Percentiles rank a stretch among this genome's conserved stretches.
Evolutionary conservation across 2,113 vertebrate genomes (phyloP).

Genomic region (Marmota monax): DNA sequence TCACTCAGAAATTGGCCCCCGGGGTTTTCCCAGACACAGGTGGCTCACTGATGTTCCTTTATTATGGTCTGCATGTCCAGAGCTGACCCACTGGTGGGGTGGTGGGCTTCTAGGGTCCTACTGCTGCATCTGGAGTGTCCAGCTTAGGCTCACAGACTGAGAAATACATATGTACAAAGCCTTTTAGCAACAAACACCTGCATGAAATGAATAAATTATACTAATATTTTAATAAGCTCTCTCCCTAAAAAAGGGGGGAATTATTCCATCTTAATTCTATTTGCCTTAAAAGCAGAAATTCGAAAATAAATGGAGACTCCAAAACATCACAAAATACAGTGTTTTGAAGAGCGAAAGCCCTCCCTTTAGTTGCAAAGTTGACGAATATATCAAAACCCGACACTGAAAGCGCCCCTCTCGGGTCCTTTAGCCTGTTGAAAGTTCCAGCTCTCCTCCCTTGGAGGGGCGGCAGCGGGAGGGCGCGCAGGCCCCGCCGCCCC

Average conservation of each 20-base stretch:
- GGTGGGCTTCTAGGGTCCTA: background rate
- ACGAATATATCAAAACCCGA: background rate
- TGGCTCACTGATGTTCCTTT: background rate
- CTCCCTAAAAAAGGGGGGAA: background rate
- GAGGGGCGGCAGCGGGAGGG: too few species aligned
- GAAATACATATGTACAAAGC: background rate
- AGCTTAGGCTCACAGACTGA: background rate
- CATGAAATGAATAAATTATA: slow-evolving; percentile 35
- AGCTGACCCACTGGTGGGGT: background rate
- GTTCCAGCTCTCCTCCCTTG: background rate
- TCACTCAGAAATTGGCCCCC: background rate
- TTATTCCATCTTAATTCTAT: slow-evolving; percentile 13
- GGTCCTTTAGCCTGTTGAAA: background rate
- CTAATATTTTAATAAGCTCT: background rate
- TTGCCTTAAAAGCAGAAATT: slow-evolving; percentile 32
- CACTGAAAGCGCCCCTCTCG: background rate
- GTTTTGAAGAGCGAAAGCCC: background rate
- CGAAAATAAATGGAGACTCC: background rate
- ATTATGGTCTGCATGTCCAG: background rate
- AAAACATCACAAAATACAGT: background rate
- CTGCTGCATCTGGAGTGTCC: background rate
- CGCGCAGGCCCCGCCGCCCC: too few species aligned
- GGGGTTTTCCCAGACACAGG: background rate
- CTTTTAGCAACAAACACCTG: background rate
- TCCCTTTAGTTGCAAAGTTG: slow-evolving; percentile 46